These are phyloP conservation scores for Cynodonichthys magdalenae DNA, from an alignment of 2,797 vertebrate genomes.

Conservation along the genomic window DNA sequence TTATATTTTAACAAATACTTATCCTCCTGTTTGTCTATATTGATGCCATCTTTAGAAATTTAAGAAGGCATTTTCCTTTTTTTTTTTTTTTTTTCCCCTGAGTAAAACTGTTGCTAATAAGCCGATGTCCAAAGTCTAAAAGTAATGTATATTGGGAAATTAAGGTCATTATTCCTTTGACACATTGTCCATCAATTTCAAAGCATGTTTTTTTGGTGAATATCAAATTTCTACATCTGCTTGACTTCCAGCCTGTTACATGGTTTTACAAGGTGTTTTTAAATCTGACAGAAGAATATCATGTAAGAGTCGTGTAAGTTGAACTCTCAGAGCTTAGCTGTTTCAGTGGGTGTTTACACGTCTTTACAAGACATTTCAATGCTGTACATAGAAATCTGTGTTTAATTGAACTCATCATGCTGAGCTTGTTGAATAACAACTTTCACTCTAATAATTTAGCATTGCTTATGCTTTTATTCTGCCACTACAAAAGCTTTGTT, in stretches of 20 bases:
- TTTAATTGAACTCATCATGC: slow-evolving; percentile 42
- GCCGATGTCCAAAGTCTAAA: slow-evolving; percentile 17
- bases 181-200: slow-evolving; percentile 50
- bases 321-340: slow-evolving; percentile 38
- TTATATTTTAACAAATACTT: not conserved
- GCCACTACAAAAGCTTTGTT: not conserved
- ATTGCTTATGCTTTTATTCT: not conserved
- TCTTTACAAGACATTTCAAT: slow-evolving; percentile 41
- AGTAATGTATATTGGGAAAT: not conserved
- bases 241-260: slow-evolving; percentile 27
- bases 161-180: not conserved
- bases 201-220: not conserved
- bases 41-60: slow-evolving; percentile 23
- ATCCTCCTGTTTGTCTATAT: slow-evolving; percentile 11
- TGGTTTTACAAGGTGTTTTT: slow-evolving; percentile 13
- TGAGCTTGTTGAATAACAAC: slow-evolving; percentile 19
- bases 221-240: slow-evolving; percentile 9
- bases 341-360: slow-evolving; percentile 44
- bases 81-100: slow-evolving; percentile 14
- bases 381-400: slow-evolving; percentile 10
- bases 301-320: slow-evolving; percentile 28
- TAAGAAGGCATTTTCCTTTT: not conserved
- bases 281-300: slow-evolving; percentile 53
- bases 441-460: not conserved
- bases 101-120: slow-evolving; percentile 14